Conservation (phyloP, 2,113 vertebrate genomes). For the Marmota flaviventris region DNA sequence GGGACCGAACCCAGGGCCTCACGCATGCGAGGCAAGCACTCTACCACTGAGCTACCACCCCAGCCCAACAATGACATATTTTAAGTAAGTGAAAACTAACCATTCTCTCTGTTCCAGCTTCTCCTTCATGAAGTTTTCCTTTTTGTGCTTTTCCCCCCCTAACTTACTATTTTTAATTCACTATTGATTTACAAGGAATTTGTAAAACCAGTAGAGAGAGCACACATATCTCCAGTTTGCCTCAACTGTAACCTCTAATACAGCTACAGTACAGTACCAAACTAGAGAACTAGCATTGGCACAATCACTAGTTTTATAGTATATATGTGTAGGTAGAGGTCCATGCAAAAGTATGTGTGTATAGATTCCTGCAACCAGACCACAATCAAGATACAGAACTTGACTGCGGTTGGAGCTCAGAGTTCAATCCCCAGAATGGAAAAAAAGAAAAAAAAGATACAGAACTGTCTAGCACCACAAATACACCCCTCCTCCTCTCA, state of each 20-base stretch:
- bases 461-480: not conserved
- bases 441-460: not conserved
- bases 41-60: too few relatives aligned
- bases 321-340: not conserved
- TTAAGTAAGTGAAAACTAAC: slow-evolving; percentile 13
- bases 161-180: slow-evolving; percentile 42
- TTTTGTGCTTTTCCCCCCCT: not conserved
- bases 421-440: not conserved
- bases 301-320: not conserved
- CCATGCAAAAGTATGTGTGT: not conserved
- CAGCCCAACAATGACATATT: not conserved
- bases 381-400: slow-evolving; percentile 14
- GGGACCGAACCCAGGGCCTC: too few relatives aligned
- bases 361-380: not conserved
- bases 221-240: not conserved
- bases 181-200: not conserved
- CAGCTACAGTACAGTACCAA: not conserved
- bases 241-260: not conserved
- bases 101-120: not conserved
- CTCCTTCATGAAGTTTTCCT: slow-evolving; percentile 14
- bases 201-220: not conserved
- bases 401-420: not conserved
- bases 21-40: too few relatives aligned
- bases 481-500: not conserved
- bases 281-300: not conserved